Base-by-base conservation (phyloP, 2,797 vertebrate species). In the Sardinella longiceps region DNA sequence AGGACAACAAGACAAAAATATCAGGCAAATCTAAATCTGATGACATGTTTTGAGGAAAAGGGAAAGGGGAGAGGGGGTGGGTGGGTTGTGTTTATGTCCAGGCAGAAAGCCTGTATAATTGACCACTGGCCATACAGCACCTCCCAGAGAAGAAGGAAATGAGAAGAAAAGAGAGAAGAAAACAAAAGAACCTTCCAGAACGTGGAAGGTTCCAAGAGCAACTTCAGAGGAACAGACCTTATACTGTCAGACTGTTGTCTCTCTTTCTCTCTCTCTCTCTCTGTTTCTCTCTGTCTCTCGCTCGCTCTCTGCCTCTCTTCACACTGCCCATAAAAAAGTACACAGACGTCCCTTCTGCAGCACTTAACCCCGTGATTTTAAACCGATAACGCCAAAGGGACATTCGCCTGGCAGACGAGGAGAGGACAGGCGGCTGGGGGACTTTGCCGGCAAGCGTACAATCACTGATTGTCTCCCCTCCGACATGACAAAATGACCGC, bases 401-500 rank as follows among this genome's bases (percentile, higher is more conserved):
- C 66, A 18, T 39, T 74, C 23, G 66, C 66, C 33, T 15, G 12
- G 33, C 66, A 74, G 66, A 74, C 30, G 30, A 74, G 66, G 5
- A 14, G 14, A 37, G 66, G 66, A 37, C 33, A 39, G 30, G 33
- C 66, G 33, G 15, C 66, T 9, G 12, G 33, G 66, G 33, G 46
- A 12, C 66, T 48, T 43, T 63, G 39, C 81, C 18, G 77, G 45
- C 66, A 39, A 74, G 50, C 80, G 83, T 12, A 88, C 84, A 82
- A 74, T 84, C 81, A 33, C 39, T 30, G 48, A 37, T 82, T 81
- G 85, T 81, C 80, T 46, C 14, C 5, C 15, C 63, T 28, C 74
- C 74, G 39, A 82, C 66, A 50, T 20, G 14, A 85, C 83, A 39
- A 85, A 83, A 85, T 77, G 85, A 84, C 82, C 56, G 81, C 77